Evolutionary conservation across 2,888 invertebrate species (phyloP).

Genomic region (Sphecodes monilicornis): DNA sequence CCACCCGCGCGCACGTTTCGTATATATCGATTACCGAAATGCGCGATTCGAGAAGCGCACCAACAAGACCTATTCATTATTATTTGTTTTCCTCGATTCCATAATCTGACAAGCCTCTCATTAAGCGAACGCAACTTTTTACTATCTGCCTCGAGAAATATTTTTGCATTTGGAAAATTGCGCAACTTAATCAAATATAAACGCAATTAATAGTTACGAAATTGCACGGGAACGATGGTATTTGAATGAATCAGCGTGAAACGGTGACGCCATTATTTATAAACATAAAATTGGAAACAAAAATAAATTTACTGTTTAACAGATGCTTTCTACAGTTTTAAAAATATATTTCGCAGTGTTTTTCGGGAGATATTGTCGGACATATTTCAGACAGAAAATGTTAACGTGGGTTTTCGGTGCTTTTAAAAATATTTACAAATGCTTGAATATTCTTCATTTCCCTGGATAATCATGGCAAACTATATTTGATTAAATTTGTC

Average conservation of each 20-base stretch:
- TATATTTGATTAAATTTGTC: too few species aligned
- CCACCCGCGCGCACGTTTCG: constrained; percentile 57
- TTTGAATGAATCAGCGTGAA: background rate
- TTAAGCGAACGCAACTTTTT: background rate
- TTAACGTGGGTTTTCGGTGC: too few species aligned
- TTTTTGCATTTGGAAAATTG: background rate
- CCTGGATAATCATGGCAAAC: too few species aligned
- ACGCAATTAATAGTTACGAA: background rate
- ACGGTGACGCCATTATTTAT: background rate
- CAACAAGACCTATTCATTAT: constrained; percentile 44
- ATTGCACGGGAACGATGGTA: background rate
- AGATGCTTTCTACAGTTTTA: too few species aligned
- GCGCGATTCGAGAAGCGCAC: constrained; percentile 61
- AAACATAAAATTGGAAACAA: background rate
- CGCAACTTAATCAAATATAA: background rate
- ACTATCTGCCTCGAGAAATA: background rate
- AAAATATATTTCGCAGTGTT: too few species aligned
- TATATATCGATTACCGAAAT: constrained; percentile 67
- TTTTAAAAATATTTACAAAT: too few species aligned
- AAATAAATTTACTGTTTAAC: background rate
- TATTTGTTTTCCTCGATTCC: constrained; percentile 4
- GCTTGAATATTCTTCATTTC: too few species aligned
- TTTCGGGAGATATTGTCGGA: too few species aligned
- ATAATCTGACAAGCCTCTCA: background rate
- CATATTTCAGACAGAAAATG: too few species aligned